Evolutionary conservation across 1,140 invertebrate genomes (phyloP).

Genomic region (Sycobia sp.): DNA sequence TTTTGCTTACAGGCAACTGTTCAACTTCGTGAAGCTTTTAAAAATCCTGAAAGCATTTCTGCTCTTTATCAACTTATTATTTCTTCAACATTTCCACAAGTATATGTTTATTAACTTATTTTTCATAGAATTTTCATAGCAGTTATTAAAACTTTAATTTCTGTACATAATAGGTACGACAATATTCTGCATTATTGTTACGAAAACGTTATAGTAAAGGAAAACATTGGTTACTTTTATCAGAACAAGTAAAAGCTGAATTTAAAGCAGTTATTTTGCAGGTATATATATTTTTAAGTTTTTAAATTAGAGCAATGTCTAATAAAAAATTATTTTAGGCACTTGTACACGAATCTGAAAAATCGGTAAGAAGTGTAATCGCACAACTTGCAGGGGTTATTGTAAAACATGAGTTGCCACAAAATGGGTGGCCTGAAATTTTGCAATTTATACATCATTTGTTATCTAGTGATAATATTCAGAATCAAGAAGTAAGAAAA

Average conservation of each 20-base stretch:
- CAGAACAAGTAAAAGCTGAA: constrained; percentile 51
- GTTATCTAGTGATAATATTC: constrained; percentile 62
- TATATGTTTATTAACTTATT: constrained; percentile 40
- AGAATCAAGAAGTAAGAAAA: constrained; percentile 66
- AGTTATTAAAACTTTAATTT: too few relatives aligned
- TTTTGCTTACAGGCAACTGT: constrained; percentile 64
- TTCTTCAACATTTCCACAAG: constrained; percentile 63
- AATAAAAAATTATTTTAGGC: constrained; percentile 56
- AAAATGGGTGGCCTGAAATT: constrained; percentile 72
- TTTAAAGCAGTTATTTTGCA: constrained; percentile 50
- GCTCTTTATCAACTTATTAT: constrained; percentile 66
- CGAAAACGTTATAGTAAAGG: constrained; percentile 66
- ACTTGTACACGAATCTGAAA: constrained; percentile 67
- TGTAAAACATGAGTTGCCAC: constrained; percentile 74
- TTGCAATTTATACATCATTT: constrained; percentile 70
- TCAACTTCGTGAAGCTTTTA: constrained; percentile 69
- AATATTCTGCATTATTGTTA: constrained; percentile 71
- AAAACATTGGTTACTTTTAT: constrained; percentile 67
- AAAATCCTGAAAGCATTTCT: constrained; percentile 66
- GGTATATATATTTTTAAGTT: constrained; percentile 40
- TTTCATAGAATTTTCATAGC: neutral
- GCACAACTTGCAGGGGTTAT: constrained; percentile 71
- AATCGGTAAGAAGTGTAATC: constrained; percentile 68
- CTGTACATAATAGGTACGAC: too few relatives aligned
- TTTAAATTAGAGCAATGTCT: constrained; percentile 1